Evolutionary conservation across 2,113 vertebrate species (phyloP), one percentile per base, ranked within the genome.

Genomic region (Rhineura floridana): DNA sequence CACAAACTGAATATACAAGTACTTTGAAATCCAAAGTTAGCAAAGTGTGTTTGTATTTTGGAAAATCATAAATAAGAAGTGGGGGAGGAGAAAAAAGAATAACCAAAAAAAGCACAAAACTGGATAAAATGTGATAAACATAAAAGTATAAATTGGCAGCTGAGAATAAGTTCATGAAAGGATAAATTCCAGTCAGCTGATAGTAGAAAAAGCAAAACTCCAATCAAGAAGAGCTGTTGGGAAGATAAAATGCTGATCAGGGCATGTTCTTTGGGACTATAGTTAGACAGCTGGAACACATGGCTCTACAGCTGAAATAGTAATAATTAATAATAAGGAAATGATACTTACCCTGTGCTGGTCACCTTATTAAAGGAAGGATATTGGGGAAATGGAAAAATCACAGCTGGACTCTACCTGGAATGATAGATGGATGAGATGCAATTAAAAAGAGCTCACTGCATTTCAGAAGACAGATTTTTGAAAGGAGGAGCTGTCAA

Each of bases 281-380:
- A 94, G 81, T 91, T 94, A 88, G 94, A 92, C 89, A 96, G 65
- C 84, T 92, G 94, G 94, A 96, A 90, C 89, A 91, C 86, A 94
- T 84, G 92, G 90, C 88, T n/a, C 73, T 96, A 91, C 59, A 93
- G 90, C 84, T 94, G 93, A 91, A 91, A 89, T 85, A 90, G 93
- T 92, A 95, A 96, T 92, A 94, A 94, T 96, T 87, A 95, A 95
- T 92, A 95, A 95, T 85, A 95, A 96, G 93, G 94, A 96, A 95
- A 94, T 94, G 82, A 95, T 96, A 94, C 91, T 95, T 25, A 0
- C 88, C 93, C 95, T 95, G 95, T 94, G 95, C 95, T 96, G 95
- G 92, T 95, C 91, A 93, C 84, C 92, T 93, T 96, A 96, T 96
- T 96, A 95, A 83, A 90, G 89, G 7, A 90, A 96, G 94, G 95